Conservation (phyloP, 2,797 vertebrate species). For the Rhynchotus rufescens region DNA sequence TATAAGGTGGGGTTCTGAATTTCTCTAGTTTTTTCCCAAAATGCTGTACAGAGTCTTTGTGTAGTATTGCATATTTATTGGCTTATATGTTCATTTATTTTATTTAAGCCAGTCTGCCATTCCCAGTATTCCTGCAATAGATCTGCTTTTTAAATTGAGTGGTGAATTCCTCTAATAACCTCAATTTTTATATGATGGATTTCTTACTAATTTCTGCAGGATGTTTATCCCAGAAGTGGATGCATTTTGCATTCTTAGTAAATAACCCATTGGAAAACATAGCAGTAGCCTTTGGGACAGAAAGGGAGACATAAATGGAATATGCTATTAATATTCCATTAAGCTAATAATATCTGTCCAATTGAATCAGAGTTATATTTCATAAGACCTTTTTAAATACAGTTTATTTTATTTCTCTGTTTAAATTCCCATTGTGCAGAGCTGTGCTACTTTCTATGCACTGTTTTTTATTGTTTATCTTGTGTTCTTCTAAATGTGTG, state of each 20-base stretch:
- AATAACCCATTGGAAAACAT: constrained; percentile 22
- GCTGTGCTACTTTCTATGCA: neutral
- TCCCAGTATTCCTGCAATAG: neutral
- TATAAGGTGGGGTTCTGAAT: neutral
- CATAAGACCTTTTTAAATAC: constrained; percentile 41
- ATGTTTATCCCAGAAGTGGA: constrained; percentile 1
- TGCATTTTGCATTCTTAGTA: constrained; percentile 35
- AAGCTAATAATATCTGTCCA: constrained; percentile 52
- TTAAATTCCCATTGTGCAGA: constrained; percentile 18
- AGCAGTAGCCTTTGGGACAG: constrained; percentile 20
- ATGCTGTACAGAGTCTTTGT: neutral
- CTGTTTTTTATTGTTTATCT: neutral
- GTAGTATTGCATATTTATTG: neutral
- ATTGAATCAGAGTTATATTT: constrained; percentile 17
- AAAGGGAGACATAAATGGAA: constrained; percentile 33
- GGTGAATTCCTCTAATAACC: neutral
- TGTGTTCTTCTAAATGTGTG: neutral
- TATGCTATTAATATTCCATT: constrained; percentile 36
- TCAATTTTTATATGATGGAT: neutral
- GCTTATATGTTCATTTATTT: no score
- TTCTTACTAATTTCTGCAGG: constrained; percentile 10
- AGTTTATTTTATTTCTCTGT: neutral
- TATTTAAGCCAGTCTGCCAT: neutral
- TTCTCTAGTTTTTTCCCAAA: neutral
- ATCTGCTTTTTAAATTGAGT: neutral